A percentile compares a stretch with the other conserved stretches of the same genome.
Conservation (phyloP, 2,888 invertebrate species). For the Himalopsyche japonica region DNA sequence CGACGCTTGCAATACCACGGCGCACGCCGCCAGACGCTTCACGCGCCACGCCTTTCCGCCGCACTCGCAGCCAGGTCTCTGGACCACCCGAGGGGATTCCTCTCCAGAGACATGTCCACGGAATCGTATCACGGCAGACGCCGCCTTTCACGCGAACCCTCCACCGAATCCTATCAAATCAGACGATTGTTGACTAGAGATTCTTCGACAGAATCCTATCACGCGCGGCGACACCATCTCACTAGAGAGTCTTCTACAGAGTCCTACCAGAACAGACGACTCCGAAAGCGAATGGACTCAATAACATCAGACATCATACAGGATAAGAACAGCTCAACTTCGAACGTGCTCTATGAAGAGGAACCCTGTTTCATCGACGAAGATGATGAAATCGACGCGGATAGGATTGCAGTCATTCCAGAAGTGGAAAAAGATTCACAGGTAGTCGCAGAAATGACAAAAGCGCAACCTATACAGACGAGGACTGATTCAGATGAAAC, state of each 20-base stretch:
- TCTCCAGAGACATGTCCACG: conserved; percentile 37
- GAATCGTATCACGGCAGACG: conserved; percentile 36
- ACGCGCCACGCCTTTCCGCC: conserved; percentile 51
- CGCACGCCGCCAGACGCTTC: conserved; percentile 60
- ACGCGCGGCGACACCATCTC: conserved; percentile 31
- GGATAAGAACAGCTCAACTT: conserved; percentile 43
- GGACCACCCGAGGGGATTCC: conserved; percentile 35
- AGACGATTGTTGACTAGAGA: conserved; percentile 36
- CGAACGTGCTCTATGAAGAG: conserved; percentile 57
- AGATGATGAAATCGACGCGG: conserved; percentile 51
- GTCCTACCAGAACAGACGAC: conserved; percentile 41
- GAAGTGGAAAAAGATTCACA: conserved; percentile 29
- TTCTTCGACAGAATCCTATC: conserved; percentile 37
- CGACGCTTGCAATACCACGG: conserved; percentile 44
- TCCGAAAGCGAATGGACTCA: conserved; percentile 58
- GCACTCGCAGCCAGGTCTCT: conserved; percentile 31
- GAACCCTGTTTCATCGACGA: conserved; percentile 63
- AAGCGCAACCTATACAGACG: conserved; percentile 52
- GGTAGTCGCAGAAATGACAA: conserved; percentile 48
- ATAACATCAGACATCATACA: conserved; percentile 47
- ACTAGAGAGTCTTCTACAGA: conserved; percentile 40
- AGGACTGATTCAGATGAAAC: conserved; percentile 54
- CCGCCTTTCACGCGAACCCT: conserved; percentile 34
- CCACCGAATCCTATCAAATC: conserved; percentile 37
- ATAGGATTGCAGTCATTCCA: conserved; percentile 31